Evolutionary conservation across 2,113 vertebrate genomes (phyloP).

Genomic region (Bagarius yarrelli): DNA sequence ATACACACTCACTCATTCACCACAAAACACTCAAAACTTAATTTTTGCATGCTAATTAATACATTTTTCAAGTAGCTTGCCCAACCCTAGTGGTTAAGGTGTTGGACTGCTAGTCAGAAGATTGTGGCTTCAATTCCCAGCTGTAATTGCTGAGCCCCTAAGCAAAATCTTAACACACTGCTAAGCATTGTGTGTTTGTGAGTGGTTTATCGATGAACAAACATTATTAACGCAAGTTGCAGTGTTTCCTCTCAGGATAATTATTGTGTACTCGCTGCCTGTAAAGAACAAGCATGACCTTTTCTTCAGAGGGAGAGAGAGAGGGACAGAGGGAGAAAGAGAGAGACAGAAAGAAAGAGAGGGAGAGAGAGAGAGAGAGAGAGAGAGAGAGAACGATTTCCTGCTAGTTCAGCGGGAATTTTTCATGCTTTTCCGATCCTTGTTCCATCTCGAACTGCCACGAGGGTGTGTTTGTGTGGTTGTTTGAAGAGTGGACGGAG

Average conservation of each 20-base stretch:
- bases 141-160: too few species aligned
- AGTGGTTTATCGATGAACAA: slow-evolving; percentile 32
- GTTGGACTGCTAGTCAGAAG: too few species aligned
- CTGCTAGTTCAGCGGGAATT: slow-evolving; percentile 63
- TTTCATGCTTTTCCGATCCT: slow-evolving; percentile 59
- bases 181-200: not conserved
- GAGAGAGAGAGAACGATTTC: slow-evolving; percentile 39
- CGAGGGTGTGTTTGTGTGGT: not conserved
- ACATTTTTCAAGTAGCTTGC: too few species aligned
- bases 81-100: too few species aligned
- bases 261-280: slow-evolving; percentile 36
- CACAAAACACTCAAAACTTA: too few species aligned
- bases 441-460: slow-evolving; percentile 49
- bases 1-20: too few species aligned
- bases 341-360: slow-evolving; percentile 11
- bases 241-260: slow-evolving; percentile 25
- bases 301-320: slow-evolving; percentile 35
- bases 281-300: slow-evolving; percentile 38
- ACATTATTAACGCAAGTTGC: slow-evolving; percentile 35
- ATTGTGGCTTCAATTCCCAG: too few species aligned
- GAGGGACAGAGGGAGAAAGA: slow-evolving; percentile 16
- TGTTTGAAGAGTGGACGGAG: not conserved
- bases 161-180: too few species aligned
- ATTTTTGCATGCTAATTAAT: too few species aligned
- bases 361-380: slow-evolving; percentile 30